Evolutionary conservation across 2,888 invertebrate genomes (phyloP).

Genomic region (Ischnus inquisitorius): DNA sequence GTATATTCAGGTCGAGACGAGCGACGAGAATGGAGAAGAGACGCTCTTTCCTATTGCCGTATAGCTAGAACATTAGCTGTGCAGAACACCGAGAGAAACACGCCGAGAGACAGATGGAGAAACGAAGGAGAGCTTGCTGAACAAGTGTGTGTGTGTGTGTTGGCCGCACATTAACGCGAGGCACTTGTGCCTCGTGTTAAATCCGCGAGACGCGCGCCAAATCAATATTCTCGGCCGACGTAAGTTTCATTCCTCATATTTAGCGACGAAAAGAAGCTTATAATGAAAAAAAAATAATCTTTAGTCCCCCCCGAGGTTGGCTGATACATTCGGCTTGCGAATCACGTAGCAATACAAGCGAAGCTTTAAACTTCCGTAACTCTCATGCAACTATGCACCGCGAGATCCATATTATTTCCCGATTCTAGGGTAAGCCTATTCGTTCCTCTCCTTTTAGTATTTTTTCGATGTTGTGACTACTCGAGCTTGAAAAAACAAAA

Average conservation of each 20-base stretch:
- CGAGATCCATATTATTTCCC: too few species aligned
- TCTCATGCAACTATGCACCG: too few species aligned
- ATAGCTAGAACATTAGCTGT: not conserved
- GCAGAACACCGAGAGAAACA: not conserved
- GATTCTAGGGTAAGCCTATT: too few species aligned
- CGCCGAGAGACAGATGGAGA: constrained; percentile 10
- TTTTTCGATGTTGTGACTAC: too few species aligned
- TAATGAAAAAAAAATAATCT: not conserved
- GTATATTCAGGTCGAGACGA: constrained; percentile 28
- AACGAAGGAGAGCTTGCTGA: not conserved
- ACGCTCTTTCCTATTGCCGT: constrained; percentile 10
- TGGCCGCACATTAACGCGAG: not conserved
- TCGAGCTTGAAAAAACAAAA: too few species aligned
- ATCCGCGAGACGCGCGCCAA: not conserved
- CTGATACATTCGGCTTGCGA: too few species aligned
- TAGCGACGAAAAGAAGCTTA: not conserved
- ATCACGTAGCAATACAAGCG: too few species aligned
- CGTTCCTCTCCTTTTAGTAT: too few species aligned
- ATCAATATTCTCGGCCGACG: constrained; percentile 3
- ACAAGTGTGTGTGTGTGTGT: not conserved
- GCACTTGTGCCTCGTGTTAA: not conserved
- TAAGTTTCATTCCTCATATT: not conserved
- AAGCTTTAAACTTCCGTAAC: too few species aligned
- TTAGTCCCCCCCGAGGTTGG: too few species aligned
- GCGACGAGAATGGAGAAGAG: constrained; percentile 4